These are phyloP conservation scores for Tipula lateralis DNA, from an alignment of 2,888 invertebrate species.

Conservation along the genomic window DNA sequence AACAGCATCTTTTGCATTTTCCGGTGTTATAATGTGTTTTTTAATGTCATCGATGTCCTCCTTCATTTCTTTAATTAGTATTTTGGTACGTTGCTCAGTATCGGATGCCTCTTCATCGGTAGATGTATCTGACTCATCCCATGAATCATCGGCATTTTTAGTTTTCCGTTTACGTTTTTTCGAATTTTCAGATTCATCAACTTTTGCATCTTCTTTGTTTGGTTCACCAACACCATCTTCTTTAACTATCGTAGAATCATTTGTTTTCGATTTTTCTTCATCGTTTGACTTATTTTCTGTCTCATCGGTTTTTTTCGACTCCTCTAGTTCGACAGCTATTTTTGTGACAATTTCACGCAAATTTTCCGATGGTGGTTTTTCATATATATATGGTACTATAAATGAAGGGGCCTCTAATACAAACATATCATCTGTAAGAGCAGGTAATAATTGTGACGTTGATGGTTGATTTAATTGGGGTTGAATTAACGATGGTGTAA, in stretches of 20 bases:
- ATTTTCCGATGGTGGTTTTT: slow-evolving; percentile 77
- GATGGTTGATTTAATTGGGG: slow-evolving; percentile 46
- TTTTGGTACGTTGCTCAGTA: slow-evolving; percentile 50
- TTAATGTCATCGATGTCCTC: slow-evolving; percentile 55
- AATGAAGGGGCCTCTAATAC: slow-evolving; percentile 90
- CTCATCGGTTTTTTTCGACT: slow-evolving; percentile 54
- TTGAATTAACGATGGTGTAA: slow-evolving; percentile 42
- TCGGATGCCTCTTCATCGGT: slow-evolving; percentile 53
- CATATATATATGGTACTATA: slow-evolving; percentile 89
- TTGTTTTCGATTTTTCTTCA: slow-evolving; percentile 39
- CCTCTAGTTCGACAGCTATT: slow-evolving; percentile 60
- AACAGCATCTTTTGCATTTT: slow-evolving; percentile 43
- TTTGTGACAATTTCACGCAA: slow-evolving; percentile 67
- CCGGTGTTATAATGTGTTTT: slow-evolving; percentile 48
- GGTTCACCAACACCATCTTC: slow-evolving; percentile 43
- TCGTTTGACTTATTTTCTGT: slow-evolving; percentile 45
- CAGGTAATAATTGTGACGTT: slow-evolving; percentile 67
- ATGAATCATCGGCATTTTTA: slow-evolving; percentile 55
- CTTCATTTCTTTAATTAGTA: slow-evolving; percentile 54
- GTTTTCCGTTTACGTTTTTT: slow-evolving; percentile 44
- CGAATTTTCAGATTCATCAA: slow-evolving; percentile 45
- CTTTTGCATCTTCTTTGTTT: slow-evolving; percentile 40
- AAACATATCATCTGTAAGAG: slow-evolving; percentile 86
- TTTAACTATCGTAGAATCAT: slow-evolving; percentile 36
- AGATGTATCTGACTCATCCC: slow-evolving; percentile 53